Evolutionary conservation across 2,797 vertebrate species (phyloP).

Genomic region (Melanotaenia parkinsoni): DNA sequence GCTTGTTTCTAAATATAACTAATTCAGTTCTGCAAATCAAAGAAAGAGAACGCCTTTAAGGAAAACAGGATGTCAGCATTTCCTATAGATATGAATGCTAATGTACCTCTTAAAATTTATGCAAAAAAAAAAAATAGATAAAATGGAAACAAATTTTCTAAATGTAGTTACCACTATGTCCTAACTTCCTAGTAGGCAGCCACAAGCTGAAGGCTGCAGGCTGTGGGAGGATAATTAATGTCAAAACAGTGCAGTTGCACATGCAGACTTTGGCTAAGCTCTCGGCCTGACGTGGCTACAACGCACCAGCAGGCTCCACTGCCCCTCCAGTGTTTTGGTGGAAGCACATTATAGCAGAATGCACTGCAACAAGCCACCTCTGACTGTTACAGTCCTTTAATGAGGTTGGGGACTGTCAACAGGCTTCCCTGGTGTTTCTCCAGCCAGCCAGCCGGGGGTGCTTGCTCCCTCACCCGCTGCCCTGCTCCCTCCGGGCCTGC

Average conservation of each 20-base stretch:
- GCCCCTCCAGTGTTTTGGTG: slow-evolving; percentile 68
- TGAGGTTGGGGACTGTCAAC: slow-evolving; percentile 86
- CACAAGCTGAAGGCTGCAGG: slow-evolving; percentile 53
- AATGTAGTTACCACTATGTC: slow-evolving; percentile 31
- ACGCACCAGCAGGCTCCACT: slow-evolving; percentile 76
- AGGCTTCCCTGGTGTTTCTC: slow-evolving; percentile 58
- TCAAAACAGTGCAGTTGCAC: slow-evolving; percentile 76
- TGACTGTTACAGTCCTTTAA: slow-evolving; percentile 77
- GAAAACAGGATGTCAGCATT: slow-evolving; percentile 7
- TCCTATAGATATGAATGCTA: slow-evolving; percentile 11
- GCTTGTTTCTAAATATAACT: too few species aligned
- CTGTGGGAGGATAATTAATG: slow-evolving; percentile 80
- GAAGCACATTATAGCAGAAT: slow-evolving; percentile 82
- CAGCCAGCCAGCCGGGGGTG: slow-evolving; percentile 45
- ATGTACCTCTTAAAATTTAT: slow-evolving; percentile 15
- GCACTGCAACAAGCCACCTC: slow-evolving; percentile 72
- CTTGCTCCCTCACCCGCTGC: slow-evolving; percentile 47
- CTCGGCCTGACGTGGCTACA: slow-evolving; percentile 69
- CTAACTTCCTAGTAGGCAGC: slow-evolving; percentile 43
- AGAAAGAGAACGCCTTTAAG: not conserved
- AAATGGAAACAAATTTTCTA: slow-evolving; percentile 12
- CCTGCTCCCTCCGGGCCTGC: slow-evolving; percentile 68
- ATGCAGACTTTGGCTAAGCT: slow-evolving; percentile 67
- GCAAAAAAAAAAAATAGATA: slow-evolving; percentile 4
- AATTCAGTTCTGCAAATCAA: not conserved